A percentile compares a stretch with the other conserved stretches of the same genome.
Evolutionary conservation across 2,113 vertebrate species (phyloP).

Genomic region (Aspidoscelis tigris): DNA sequence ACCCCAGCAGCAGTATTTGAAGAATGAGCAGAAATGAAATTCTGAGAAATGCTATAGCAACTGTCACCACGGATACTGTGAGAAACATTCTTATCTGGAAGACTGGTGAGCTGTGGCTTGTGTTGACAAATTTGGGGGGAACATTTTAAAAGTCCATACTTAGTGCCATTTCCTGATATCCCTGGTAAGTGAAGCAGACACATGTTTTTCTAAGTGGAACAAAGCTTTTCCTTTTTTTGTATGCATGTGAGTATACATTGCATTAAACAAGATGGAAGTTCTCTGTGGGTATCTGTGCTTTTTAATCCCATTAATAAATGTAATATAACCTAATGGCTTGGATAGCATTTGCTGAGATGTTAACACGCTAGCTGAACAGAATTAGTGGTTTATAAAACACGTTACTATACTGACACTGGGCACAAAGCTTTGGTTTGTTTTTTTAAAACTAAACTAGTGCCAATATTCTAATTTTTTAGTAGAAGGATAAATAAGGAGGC

Average conservation of each 20-base stretch:
- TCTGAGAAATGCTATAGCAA: constrained; percentile 59
- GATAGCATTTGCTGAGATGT: neutral
- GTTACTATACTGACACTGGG: no score
- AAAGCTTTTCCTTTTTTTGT: constrained; percentile 17
- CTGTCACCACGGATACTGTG: constrained; percentile 64
- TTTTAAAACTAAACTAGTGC: no score
- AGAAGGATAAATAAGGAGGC: no score
- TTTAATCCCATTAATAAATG: neutral
- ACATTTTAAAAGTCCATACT: constrained; percentile 55
- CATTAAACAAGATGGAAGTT: neutral
- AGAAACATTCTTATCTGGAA: constrained; percentile 59
- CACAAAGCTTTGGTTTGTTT: no score
- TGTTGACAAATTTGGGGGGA: constrained; percentile 57
- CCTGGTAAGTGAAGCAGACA: constrained; percentile 37
- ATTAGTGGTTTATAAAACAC: neutral
- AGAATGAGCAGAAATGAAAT: constrained; percentile 62
- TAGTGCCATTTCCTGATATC: constrained; percentile 50
- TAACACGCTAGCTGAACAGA: neutral
- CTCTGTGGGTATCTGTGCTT: neutral
- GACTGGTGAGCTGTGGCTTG: constrained; percentile 32
- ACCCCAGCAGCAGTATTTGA: constrained; percentile 54
- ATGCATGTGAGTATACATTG: neutral
- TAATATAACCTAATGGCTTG: neutral
- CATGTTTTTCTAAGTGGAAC: constrained; percentile 37
- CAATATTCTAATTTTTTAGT: no score